Evolutionary conservation across 2,888 invertebrate genomes (phyloP).

Genomic region (Bombylius major): DNA sequence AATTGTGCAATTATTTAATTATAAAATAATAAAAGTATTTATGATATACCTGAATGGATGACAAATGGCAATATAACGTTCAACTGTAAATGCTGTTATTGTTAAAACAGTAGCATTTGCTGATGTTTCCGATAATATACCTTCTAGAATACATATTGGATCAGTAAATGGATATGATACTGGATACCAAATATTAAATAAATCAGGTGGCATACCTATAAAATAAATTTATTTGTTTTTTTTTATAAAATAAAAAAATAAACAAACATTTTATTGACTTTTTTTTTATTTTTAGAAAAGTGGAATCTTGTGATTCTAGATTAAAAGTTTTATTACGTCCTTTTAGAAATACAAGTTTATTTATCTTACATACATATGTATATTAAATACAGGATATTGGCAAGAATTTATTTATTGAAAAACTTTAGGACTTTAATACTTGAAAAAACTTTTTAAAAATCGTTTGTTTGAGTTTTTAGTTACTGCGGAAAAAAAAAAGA

Average conservation of each 20-base stretch:
- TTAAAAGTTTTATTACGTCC: neutral
- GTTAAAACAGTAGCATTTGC: conserved; percentile 74
- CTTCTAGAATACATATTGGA: conserved; percentile 58
- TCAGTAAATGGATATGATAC: conserved; percentile 64
- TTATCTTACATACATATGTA: too few species aligned
- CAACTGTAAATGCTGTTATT: conserved; percentile 80
- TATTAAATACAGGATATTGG: too few species aligned
- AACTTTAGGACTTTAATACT: too few species aligned
- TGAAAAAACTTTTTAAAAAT: too few species aligned
- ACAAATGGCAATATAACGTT: conserved; percentile 78
- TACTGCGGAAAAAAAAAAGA: neutral
- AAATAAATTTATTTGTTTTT: neutral
- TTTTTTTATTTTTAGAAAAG: neutral
- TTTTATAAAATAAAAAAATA: neutral
- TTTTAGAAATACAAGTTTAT: too few species aligned
- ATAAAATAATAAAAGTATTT: too few species aligned
- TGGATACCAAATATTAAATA: conserved; percentile 62
- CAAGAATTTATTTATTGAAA: too few species aligned
- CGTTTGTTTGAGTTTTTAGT: too few species aligned
- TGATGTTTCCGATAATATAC: conserved; percentile 73
- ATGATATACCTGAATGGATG: conserved; percentile 51
- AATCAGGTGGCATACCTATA: conserved; percentile 63
- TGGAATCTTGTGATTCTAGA: neutral
- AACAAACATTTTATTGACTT: neutral
- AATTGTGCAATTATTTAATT: too few species aligned